A percentile compares a stretch with the other conserved stretches of the same genome.
Conservation (phyloP, 2,113 vertebrate species). For the Ellobius talpinus region DNA sequence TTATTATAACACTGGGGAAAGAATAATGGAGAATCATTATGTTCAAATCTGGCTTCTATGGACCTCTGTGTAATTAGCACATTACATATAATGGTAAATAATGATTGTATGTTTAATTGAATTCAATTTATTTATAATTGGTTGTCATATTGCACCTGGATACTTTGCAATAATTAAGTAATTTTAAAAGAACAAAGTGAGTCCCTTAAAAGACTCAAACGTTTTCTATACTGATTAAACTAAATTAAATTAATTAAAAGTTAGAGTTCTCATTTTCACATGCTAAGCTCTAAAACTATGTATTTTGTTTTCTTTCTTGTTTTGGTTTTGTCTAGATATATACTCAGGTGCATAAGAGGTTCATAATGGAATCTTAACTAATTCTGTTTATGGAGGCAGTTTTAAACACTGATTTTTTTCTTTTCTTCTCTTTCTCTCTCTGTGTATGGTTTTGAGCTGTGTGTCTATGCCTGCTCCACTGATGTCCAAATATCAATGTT, state of each 20-base stretch:
- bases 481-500: neutral
- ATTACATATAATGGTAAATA: slow-evolving; percentile 78
- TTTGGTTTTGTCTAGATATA: neutral
- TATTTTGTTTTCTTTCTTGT: neutral
- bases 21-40: slow-evolving; percentile 68
- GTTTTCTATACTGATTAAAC: slow-evolving; percentile 63
- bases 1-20: neutral
- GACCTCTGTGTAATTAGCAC: slow-evolving; percentile 70
- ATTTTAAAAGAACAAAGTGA: slow-evolving; percentile 71
- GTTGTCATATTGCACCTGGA: slow-evolving; percentile 72
- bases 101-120: slow-evolving; percentile 78
- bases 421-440: too few species aligned
- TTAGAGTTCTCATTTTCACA: slow-evolving; percentile 46
- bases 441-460: neutral
- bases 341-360: neutral
- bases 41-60: slow-evolving; percentile 68
- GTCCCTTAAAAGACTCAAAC: slow-evolving; percentile 46
- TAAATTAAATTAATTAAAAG: slow-evolving; percentile 71
- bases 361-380: neutral
- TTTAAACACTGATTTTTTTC: too few species aligned
- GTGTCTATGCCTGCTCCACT: too few species aligned
- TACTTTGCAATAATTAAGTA: slow-evolving; percentile 75
- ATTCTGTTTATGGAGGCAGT: neutral
- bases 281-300: neutral
- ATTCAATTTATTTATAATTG: slow-evolving; percentile 82